Conservation (phyloP, 2,888 invertebrate genomes). For the Sinotaia quadrata region DNA sequence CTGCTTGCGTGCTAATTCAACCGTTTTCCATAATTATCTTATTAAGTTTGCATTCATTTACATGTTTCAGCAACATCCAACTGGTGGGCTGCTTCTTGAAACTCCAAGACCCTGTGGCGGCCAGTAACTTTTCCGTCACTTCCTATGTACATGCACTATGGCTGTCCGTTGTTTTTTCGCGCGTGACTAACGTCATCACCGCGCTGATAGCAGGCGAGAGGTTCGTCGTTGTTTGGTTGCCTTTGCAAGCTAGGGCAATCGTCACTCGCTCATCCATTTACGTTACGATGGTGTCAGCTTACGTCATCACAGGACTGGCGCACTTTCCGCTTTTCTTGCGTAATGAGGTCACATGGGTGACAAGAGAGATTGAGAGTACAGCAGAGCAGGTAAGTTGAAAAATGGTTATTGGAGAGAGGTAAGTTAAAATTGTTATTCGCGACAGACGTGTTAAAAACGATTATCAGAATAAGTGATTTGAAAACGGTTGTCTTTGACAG, state of each 20-base stretch:
- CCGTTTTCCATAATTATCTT: background rate
- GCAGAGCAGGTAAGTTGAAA: background rate
- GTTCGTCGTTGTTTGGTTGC: background rate
- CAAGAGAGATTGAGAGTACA: background rate
- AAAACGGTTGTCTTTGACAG: no score
- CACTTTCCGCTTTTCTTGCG: background rate
- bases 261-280: background rate
- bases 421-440: no score
- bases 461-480: no score
- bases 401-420: no score
- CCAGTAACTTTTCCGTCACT: background rate
- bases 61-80: background rate
- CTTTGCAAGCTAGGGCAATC: background rate
- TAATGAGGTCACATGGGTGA: background rate
- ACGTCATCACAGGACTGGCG: background rate
- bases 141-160: background rate
- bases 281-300: background rate
- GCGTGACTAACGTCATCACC: background rate
- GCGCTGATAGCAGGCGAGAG: background rate
- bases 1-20: no score
- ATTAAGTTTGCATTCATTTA: background rate
- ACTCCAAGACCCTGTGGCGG: background rate
- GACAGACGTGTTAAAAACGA: no score
- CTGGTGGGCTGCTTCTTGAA: background rate
- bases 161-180: background rate